Evolutionary conservation across 2,113 vertebrate species (phyloP).

Genomic region (Nerophis ophidion): DNA sequence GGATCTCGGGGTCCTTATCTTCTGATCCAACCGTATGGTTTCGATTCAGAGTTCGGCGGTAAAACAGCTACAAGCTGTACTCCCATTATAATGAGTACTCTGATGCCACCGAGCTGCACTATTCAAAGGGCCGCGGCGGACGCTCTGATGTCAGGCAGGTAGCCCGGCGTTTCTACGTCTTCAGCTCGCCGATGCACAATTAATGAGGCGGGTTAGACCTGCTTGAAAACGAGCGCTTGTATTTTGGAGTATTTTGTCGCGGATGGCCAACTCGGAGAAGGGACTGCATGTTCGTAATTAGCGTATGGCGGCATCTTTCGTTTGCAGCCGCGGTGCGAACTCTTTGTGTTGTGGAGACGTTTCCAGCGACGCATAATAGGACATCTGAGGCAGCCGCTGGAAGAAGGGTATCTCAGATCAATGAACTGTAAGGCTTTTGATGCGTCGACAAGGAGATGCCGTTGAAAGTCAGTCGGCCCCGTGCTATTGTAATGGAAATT

Average conservation of each 20-base stretch:
- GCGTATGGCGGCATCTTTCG: slow-evolving; percentile 31
- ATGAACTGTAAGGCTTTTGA: background rate
- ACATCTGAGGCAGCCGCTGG: background rate
- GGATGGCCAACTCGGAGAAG: slow-evolving; percentile 9
- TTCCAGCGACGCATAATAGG: slow-evolving; percentile 34
- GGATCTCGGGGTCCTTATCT: background rate
- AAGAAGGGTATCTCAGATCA: background rate
- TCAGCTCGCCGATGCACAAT: slow-evolving; percentile 51
- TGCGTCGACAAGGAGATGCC: background rate
- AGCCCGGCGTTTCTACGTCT: slow-evolving; percentile 24
- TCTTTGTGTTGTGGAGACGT: slow-evolving; percentile 25
- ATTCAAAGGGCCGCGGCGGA: slow-evolving; percentile 34
- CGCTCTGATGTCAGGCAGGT: slow-evolving; percentile 55
- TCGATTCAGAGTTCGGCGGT: slow-evolving; percentile 40
- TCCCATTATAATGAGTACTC: slow-evolving; percentile 42
- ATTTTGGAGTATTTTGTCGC: slow-evolving; percentile 24
- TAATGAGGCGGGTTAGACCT: slow-evolving; percentile 49
- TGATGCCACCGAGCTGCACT: slow-evolving; percentile 22
- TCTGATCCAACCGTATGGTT: slow-evolving; percentile 21
- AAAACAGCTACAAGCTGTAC: slow-evolving; percentile 40
- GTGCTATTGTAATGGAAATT: no score
- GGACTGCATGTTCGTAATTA: slow-evolving; percentile 9
- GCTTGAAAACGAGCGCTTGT: slow-evolving; percentile 28
- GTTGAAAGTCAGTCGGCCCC: background rate
- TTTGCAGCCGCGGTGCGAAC: slow-evolving; percentile 16